Base-by-base conservation (phyloP, 2,888 invertebrate species). In the Phyllotreta cruciferae region DNA sequence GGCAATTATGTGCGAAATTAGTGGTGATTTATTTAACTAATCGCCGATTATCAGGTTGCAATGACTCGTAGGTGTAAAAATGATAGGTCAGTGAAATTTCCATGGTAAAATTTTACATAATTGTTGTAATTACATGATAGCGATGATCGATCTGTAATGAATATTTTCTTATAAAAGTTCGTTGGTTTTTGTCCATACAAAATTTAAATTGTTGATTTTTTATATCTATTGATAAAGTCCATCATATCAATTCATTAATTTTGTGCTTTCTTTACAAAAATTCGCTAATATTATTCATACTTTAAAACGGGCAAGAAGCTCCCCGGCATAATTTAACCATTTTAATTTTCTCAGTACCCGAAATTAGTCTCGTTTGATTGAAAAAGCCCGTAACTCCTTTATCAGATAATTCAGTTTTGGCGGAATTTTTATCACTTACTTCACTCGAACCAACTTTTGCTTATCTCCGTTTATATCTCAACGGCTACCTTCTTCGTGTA, bases 401-500 rank as follows among this genome's bases (percentile, higher is more conserved):
- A 37, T 49, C 47, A 57, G 49, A 38, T 57, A 7, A 2, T 39
- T 34, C 49, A 52, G 36, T 52, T 52, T 52, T 53, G 44, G 52
- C 41, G 36, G 49, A 60, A 52, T 60, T 42, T 52, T 52, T 52
- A 60, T 60, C 58, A 52, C 52, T 60, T 60, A 60, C 52, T 60
- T 34, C 52, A 53, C 52, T 44, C 60, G 39, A 53, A 7, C 44
- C 45, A 60, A 11, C 52, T 37, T 60, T 60, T 37, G 42, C 37
- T 60, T 60, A 60, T 60, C 58, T 52, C 14, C 35, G 44, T 52
- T 41, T 13, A 60, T 60, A 60, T 60, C 44, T 60, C 42, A 50
- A n/a, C 42, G 44, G 60, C 60, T 60, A 60, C 60, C 60, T 60
- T 60, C 60, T 60, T 44, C 60, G 37, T 44, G 60, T 60, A 60